Conservation (phyloP, 2,888 invertebrate genomes). For the Drosophila hawaiiensis region DNA sequence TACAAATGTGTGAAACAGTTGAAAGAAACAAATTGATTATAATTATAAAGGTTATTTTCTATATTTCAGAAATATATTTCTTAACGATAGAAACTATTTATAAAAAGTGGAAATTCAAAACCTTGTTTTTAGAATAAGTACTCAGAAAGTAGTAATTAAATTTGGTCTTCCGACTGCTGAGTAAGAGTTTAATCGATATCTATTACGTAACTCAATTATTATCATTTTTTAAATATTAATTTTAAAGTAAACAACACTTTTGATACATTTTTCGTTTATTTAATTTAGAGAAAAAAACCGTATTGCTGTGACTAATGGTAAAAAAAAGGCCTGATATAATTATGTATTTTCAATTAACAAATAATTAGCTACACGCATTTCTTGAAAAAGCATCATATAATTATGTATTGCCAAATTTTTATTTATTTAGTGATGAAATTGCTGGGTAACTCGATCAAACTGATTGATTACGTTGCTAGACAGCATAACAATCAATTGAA, state of each 20-base stretch:
- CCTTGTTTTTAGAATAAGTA: not conserved
- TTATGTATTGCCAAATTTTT: not conserved
- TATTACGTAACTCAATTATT: too few species aligned
- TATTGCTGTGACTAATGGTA: not conserved
- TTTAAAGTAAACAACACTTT: too few species aligned
- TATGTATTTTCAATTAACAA: not conserved
- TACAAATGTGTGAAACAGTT: not conserved
- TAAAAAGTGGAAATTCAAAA: not conserved
- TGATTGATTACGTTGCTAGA: not conserved
- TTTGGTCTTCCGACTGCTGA: not conserved
- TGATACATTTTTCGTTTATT: not conserved
- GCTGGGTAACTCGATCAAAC: not conserved
- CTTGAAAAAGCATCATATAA: not conserved
- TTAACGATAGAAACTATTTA: not conserved
- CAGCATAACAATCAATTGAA: slow-evolving; percentile 5
- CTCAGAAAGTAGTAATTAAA: not conserved
- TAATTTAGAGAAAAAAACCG: not conserved
- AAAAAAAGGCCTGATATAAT: not conserved
- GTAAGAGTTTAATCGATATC: not conserved
- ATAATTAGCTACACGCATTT: not conserved
- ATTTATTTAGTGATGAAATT: not conserved
- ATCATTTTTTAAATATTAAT: not conserved
- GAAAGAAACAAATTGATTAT: not conserved
- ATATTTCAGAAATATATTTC: not conserved
- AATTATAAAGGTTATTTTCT: not conserved